phyloP scores from a whole-genome alignment of 2,797 vertebrate genomes.

The Hoplostethus atlanticus region DNA sequence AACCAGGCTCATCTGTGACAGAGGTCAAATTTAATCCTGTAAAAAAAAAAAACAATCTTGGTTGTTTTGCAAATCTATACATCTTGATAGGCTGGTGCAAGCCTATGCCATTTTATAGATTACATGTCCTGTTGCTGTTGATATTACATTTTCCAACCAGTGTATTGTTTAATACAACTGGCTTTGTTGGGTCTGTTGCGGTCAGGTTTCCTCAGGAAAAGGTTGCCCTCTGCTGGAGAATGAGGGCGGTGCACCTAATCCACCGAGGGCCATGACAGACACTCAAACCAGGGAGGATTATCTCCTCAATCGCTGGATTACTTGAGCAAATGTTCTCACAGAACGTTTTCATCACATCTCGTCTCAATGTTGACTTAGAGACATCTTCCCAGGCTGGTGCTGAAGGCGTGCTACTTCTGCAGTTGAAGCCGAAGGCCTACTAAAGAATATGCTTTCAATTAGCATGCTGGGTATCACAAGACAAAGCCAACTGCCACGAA shows the following conservation, averaged over 20 bases:
- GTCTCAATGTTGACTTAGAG: conserved; percentile 43
- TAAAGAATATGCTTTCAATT: conserved; percentile 71
- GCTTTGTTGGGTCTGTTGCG: conserved; percentile 16
- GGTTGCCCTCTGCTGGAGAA: conserved; percentile 77
- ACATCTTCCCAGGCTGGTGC: conserved; percentile 43
- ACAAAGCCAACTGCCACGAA: conserved; percentile 24
- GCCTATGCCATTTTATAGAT: conserved; percentile 64
- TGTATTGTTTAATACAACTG: conserved; percentile 44
- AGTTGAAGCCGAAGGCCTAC: conserved; percentile 14
- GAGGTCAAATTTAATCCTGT: conserved; percentile 69
- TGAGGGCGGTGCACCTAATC: background rate
- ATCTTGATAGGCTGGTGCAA: conserved; percentile 35
- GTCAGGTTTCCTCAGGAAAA: conserved; percentile 49
- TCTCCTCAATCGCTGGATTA: conserved; percentile 55
- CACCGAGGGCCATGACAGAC: background rate
- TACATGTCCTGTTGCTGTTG: conserved; percentile 46
- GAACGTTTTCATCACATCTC: conserved; percentile 53
- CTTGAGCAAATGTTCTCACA: conserved; percentile 70
- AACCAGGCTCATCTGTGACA: conserved; percentile 26
- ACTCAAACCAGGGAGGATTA: conserved; percentile 55
- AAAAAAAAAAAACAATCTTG: conserved; percentile 34
- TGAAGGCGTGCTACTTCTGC: conserved; percentile 16
- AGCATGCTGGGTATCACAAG: conserved; percentile 19
- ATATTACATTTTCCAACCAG: conserved; percentile 28
- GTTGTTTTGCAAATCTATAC: conserved; percentile 45